Base-by-base conservation (phyloP, 2,888 invertebrate species). In the Lithophane ornitopus region DNA sequence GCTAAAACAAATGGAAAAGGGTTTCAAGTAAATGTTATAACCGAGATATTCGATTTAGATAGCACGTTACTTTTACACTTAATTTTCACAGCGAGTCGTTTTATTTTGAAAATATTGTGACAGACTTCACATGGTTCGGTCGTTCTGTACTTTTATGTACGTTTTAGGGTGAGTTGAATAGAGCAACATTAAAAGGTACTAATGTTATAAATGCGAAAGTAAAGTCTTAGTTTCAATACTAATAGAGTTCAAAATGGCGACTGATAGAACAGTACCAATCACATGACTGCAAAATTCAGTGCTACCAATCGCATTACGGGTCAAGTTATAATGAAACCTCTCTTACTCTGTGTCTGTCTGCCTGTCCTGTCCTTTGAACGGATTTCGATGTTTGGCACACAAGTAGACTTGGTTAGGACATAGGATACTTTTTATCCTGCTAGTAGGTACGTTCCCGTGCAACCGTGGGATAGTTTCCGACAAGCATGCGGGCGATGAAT, bases 11-110 rank as follows among this genome's bases (percentile, higher is more conserved):
- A 85, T 76, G 70, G 73, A 76, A 79, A 82, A 85, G 69, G 68
- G 59, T 76, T 77, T 59, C 65, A 80, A 73, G 87, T 80, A 78
- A 81, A 83, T 77, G 76, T 85, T 85, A 77, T 80, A 81, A 87
- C 76, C 78, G 81, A 81, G 85, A 87, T 87, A 81, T 87, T 87
- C 87, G 77, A 85, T 87, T 87, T 78, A 87, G 87, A 87, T 87
- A 78, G 80, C 72, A 80, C 71, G 81, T 65, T 80, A 81, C 69
- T 73, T 78, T 71, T 63, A 69, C 73, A 46, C 66, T 61, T 68
- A 79, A 78, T 80, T 85, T 77, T 76, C 68, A 78, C 75, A 28
- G 59, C 26, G 59, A 68, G 80, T 84, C 77, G 84, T 84, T 80
- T 80, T 68, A 77, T 81, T 86, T 81, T 54, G 62, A 78, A 81